Percentiles rank a stretch among this genome's conserved stretches.
These are phyloP conservation scores for Augochlora pura DNA, from an alignment of 1,140 invertebrate genomes.

Conservation along the genomic window DNA sequence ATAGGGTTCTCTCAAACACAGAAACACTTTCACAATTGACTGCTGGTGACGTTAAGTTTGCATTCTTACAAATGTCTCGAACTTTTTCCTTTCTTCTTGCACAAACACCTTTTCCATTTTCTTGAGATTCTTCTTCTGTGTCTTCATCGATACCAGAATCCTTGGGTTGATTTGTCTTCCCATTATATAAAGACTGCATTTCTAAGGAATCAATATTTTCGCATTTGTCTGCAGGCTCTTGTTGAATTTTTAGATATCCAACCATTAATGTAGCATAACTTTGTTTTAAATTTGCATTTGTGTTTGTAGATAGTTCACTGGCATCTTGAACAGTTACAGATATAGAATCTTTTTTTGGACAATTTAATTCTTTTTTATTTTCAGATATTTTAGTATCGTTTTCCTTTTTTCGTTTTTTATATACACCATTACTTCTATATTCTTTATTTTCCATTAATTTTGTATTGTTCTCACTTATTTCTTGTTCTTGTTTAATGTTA, in stretches of 20 bases:
- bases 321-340: background rate
- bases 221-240: no score
- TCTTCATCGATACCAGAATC: constrained; percentile 40
- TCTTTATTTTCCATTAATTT: background rate
- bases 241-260: background rate
- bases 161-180: constrained; percentile 15
- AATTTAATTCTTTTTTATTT: background rate
- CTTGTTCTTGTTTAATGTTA: background rate
- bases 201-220: background rate
- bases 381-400: background rate
- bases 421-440: background rate
- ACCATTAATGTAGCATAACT: background rate
- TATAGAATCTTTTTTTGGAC: background rate
- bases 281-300: background rate
- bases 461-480: no score
- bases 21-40: background rate
- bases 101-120: background rate
- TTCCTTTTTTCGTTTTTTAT: background rate
- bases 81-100: background rate
- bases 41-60: background rate
- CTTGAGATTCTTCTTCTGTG: constrained; percentile 22
- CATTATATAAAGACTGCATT: background rate
- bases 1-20: background rate
- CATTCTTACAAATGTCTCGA: background rate
- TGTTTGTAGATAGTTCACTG: background rate